Percentiles rank a stretch among this genome's conserved stretches.
Conservation (phyloP, 1,140 invertebrate species). For the Ips typographus region DNA sequence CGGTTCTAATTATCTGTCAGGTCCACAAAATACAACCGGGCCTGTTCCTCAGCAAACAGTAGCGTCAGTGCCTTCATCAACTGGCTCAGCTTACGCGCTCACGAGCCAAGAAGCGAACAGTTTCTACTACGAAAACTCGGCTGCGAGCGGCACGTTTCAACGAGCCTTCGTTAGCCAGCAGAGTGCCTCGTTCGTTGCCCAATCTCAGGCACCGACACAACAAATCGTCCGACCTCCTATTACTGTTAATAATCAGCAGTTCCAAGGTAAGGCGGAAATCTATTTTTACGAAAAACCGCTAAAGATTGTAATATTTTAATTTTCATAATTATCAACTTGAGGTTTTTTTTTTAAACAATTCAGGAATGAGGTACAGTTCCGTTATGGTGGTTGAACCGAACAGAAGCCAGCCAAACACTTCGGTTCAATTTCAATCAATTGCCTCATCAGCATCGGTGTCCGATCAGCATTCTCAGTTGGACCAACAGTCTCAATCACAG, state of each 20-base stretch:
- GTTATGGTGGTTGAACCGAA: slow-evolving; percentile 47
- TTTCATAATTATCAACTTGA: slow-evolving; percentile 6
- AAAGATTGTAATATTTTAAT: not conserved
- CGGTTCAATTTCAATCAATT: slow-evolving; percentile 28
- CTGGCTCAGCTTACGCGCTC: slow-evolving; percentile 41
- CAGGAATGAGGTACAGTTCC: slow-evolving; percentile 49
- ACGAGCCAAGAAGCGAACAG: slow-evolving; percentile 36
- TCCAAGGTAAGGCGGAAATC: slow-evolving; percentile 38
- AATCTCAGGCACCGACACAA: slow-evolving; percentile 33
- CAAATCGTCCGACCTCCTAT: slow-evolving; percentile 36
- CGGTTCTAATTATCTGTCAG: slow-evolving; percentile 22
- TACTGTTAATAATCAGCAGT: slow-evolving; percentile 37
- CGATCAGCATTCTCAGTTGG: slow-evolving; percentile 12
- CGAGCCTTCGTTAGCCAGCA: slow-evolving; percentile 38
- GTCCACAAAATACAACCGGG: slow-evolving; percentile 31
- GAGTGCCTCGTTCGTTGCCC: slow-evolving; percentile 39
- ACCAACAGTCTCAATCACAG: slow-evolving; percentile 14
- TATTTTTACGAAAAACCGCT: not conserved
- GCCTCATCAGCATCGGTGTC: not conserved
- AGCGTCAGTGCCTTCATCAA: slow-evolving; percentile 38
- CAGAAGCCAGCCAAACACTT: slow-evolving; percentile 28
- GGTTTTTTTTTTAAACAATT: slow-evolving; percentile 4
- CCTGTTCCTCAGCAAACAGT: slow-evolving; percentile 32
- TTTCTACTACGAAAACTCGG: slow-evolving; percentile 45
- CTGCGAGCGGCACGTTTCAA: slow-evolving; percentile 36